Base-by-base conservation (phyloP, 2,113 vertebrate species). In the Halcyon senegalensis region DNA sequence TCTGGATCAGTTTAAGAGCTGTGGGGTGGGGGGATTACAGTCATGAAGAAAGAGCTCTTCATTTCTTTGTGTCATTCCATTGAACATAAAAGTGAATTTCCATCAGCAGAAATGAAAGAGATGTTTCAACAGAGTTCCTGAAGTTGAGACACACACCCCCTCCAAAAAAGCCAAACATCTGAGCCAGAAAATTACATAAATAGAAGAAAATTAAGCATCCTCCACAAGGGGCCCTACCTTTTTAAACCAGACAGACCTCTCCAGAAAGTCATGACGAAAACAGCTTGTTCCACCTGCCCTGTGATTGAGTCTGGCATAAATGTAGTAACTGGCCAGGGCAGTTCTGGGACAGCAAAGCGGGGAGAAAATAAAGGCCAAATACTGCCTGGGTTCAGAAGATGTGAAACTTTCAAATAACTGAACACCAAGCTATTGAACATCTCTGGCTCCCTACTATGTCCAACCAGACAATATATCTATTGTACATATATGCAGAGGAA, bases 301-400 rank as follows among this genome's bases (percentile, higher is more conserved):
- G 31, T 91, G 88, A 94, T 56, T 96, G 85, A 93, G 76, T 64
- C 25, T 86, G 90, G 73, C 79, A 93, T 24, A 64, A 95, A 35
- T 4, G 31, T 39, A 33, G 13, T 51, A 68, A 78, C 41, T 39
- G 48, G 24, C n/a, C 75, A 62, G 72, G 56, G 46, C 27, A 94
- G 63, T n/a, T 72, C 64, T 68, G 64, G 5, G n/a, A 83, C 30
- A 56, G 28, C 46, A 84, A 86, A 67, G 11, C 9, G 9, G 11
- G 3, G 5, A 53, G 11, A 63, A 90, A 92, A 84, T 35, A 53
- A 73, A 93, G 25, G 35, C 11, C 72, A 92, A 69, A 24, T 46
- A 58, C n/a, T 81, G 28, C 39, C 68, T 9, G 58, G 10, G 16
- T 89, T 87, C 35, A 84, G 60, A 84, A 90, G 66, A 70, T 14